A percentile compares a stretch with the other conserved stretches of the same genome.
Evolutionary conservation across 2,797 vertebrate genomes (phyloP).

Genomic region (Varecia variegata): DNA sequence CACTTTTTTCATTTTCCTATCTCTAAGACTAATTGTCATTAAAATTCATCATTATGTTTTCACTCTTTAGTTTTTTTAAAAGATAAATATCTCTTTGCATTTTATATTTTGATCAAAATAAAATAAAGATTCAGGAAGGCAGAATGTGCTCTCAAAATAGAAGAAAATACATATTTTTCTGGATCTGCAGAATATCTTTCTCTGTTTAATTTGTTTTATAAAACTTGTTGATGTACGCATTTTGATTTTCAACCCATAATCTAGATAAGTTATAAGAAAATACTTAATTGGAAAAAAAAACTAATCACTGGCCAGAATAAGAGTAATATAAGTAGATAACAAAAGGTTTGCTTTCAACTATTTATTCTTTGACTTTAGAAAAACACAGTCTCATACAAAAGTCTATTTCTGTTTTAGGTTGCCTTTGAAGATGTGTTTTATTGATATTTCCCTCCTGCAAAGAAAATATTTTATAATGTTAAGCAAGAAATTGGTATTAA

Average conservation of each 20-base stretch:
- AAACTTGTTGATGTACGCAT: not conserved
- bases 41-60: not conserved
- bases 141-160: not conserved
- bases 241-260: not conserved
- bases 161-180: not conserved
- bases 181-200: not conserved
- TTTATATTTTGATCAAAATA: not conserved
- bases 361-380: not conserved
- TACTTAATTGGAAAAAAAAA: not conserved
- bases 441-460: not conserved
- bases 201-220: not conserved
- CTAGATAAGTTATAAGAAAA: not conserved
- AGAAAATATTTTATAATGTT: not conserved
- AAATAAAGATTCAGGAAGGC: not conserved
- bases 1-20: not conserved
- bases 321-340: not conserved
- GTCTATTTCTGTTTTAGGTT: not conserved
- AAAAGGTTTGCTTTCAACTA: not conserved
- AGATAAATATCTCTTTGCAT: not conserved
- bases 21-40: not conserved
- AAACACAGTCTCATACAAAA: not conserved
- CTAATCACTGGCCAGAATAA: not conserved
- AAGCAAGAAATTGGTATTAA: not conserved
- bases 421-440: not conserved
- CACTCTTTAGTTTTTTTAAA: not conserved